phyloP scores from a whole-genome alignment of 2,888 invertebrate genomes.

The Agelastica alni region DNA sequence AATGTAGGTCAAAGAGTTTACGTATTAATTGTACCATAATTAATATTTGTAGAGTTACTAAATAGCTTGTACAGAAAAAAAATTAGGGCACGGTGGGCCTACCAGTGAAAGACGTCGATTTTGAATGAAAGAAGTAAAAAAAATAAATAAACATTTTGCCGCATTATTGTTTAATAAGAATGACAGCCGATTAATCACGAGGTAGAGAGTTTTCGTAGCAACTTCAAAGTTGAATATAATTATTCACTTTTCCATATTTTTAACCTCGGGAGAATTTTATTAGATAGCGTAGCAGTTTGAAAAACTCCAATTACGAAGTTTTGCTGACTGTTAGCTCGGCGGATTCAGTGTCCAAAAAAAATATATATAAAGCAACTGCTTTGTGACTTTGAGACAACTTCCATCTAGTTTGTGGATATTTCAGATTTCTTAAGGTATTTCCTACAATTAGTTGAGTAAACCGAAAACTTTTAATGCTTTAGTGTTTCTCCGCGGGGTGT shows the following conservation, averaged over 20 bases:
- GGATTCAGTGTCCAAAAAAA: slow-evolving; percentile 18
- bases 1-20: too few relatives aligned
- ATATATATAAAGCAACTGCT: slow-evolving; percentile 16
- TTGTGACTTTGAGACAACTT: slow-evolving; percentile 16
- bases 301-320: slow-evolving; percentile 22
- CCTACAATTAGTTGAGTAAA: slow-evolving; percentile 16
- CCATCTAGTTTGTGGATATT: slow-evolving; percentile 13
- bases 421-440: slow-evolving; percentile 3
- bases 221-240: slow-evolving; percentile 16
- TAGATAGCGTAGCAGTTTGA: slow-evolving; percentile 13
- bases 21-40: too few relatives aligned
- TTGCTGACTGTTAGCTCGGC: slow-evolving; percentile 19
- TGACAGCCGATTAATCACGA: slow-evolving; percentile 11
- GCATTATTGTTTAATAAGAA: slow-evolving; percentile 9
- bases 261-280: slow-evolving; percentile 19
- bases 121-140: too few relatives aligned
- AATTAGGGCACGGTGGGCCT: too few relatives aligned
- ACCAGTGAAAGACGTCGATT: too few relatives aligned
- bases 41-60: too few relatives aligned
- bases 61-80: too few relatives aligned
- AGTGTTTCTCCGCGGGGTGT: neutral
- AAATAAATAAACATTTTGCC: neutral
- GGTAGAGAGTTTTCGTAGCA: slow-evolving; percentile 6
- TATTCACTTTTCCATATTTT: slow-evolving; percentile 19
- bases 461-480: slow-evolving; percentile 6